A percentile compares a stretch with the other conserved stretches of the same genome.
These are phyloP conservation scores for Taxidea taxus DNA, from an alignment of 2,113 vertebrate species.

Conservation along the genomic window DNA sequence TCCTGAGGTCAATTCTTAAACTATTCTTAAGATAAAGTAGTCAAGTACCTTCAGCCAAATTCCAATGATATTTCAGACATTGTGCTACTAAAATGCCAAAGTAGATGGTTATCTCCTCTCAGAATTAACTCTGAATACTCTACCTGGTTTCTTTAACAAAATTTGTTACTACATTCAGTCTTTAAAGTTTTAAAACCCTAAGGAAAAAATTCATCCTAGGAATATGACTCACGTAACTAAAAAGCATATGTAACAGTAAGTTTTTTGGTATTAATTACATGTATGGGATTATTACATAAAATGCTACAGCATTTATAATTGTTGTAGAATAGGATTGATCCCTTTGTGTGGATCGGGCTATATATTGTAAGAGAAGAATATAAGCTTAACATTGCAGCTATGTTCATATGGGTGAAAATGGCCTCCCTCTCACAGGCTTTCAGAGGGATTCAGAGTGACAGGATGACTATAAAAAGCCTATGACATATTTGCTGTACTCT, in stretches of 20 bases:
- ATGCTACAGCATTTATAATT: not conserved
- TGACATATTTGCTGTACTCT: not conserved
- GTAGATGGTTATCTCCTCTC: not conserved
- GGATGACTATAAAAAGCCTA: not conserved
- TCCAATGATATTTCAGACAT: not conserved
- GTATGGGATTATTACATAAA: constrained; percentile 8
- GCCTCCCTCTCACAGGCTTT: not conserved
- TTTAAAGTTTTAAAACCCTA: constrained; percentile 17
- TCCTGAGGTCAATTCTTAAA: not conserved
- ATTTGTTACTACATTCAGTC: not conserved
- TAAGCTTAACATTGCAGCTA: not conserved
- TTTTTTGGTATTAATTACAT: not conserved
- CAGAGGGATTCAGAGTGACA: not conserved
- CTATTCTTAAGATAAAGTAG: not conserved
- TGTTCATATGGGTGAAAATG: not conserved
- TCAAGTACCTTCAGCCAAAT: not conserved
- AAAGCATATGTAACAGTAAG: not conserved
- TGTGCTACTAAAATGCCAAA: not conserved
- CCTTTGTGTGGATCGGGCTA: not conserved
- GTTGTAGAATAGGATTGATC: not conserved
- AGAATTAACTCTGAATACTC: not conserved
- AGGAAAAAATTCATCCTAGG: not conserved
- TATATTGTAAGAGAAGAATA: not conserved
- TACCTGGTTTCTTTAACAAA: not conserved
- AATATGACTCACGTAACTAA: not conserved